Conservation (phyloP, 2,113 vertebrate species). For the Noctilio leporinus region DNA sequence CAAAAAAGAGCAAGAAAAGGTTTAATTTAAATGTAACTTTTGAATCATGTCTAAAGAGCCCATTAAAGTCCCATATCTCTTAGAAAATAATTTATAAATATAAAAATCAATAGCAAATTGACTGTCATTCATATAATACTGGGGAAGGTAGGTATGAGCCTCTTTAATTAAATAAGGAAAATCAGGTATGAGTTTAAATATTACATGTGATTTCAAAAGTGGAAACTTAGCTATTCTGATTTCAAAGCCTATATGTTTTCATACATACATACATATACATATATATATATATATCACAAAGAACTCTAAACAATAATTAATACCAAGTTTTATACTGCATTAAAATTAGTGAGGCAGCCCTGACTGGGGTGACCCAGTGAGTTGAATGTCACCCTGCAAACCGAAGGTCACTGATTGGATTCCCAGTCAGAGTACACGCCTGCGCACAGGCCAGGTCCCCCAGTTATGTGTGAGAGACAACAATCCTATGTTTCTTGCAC, state of each 20-base stretch:
- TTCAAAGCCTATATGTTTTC: background rate
- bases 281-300: background rate
- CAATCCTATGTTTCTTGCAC: too few species aligned
- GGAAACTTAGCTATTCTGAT: background rate
- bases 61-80: background rate
- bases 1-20: conserved; percentile 20
- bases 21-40: conserved; percentile 14
- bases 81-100: conserved; percentile 8
- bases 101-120: background rate
- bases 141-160: background rate
- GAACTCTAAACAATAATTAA: conserved; percentile 14
- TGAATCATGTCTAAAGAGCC: background rate
- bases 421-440: too few species aligned
- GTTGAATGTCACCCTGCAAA: too few species aligned
- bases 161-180: conserved; percentile 21
- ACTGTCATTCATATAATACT: background rate
- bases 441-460: too few species aligned
- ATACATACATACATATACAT: too few species aligned
- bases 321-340: background rate
- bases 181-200: conserved; percentile 9
- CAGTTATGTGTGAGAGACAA: too few species aligned
- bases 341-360: background rate
- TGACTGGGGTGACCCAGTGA: too few species aligned
- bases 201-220: background rate
- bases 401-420: too few species aligned